Base-by-base conservation (phyloP, 2,888 invertebrate species). In the Napeogenes sylphis region DNA sequence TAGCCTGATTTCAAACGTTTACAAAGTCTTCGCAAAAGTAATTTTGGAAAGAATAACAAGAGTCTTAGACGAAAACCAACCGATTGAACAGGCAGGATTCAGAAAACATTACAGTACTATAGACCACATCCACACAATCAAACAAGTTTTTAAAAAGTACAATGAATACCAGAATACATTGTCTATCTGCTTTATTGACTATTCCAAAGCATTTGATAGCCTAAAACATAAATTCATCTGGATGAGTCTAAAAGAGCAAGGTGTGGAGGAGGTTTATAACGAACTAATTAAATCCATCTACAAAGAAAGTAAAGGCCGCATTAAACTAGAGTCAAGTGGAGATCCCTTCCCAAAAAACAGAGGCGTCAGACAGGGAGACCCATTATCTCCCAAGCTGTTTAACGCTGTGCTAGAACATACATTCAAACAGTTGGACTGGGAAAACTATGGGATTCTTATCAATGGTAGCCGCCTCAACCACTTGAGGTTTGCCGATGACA, bases 71-170 rank as follows among this genome's bases (percentile, higher is more conserved):
- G n/a, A n/a, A n/a, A n/a, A n/a, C n/a, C n/a, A n/a, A n/a, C n/a
- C n/a, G n/a, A n/a, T n/a, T n/a, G n/a, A n/a, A n/a, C n/a, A n/a
- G n/a, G n/a, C 70, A 2, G 73, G 71, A 2, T 72, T 71, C 45
- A 59, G 70, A 21, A 68, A 65, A 55, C 33, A 59, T 10, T 70
- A 59, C 55, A 56, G 56, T 32, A 68, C 65, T 21, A 62, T 70
- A 2, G 64, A 69, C 53, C 66, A 71, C 35, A 68, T 71, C 10
- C 67, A 68, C 45, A 68, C 67, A 14, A 13, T 67, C 8, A 64
- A 64, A 60, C 63, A 62, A 14, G 10, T 66, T 4, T 54, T 68
- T 12, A 58, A 69, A 45, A 70, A 67, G n/a, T n/a, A n/a, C n/a
- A n/a, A n/a, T n/a, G n/a, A n/a, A n/a, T n/a, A n/a, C n/a, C n/a